Evolutionary conservation across 2,888 invertebrate species (phyloP), one percentile per base, ranked within the genome.

Genomic region (Agrotis puta): DNA sequence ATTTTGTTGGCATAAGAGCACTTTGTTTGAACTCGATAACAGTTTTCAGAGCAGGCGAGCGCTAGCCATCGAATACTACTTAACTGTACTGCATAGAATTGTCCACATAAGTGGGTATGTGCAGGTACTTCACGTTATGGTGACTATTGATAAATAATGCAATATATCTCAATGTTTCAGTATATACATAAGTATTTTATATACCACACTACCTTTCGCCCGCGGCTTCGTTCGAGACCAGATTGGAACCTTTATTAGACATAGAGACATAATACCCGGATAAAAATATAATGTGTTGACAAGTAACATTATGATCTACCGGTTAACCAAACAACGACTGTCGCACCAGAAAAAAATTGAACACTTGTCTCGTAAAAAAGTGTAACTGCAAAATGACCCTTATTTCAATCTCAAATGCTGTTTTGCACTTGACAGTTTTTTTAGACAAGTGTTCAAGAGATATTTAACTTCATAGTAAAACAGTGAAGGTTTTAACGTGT

Each of bases 1-100:
- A 83, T 82, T 82, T 82, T 83, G 81, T 77, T 77, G 77, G 53
- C 63, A 64, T 75, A 70, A 75, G 79, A 82, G 80, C 82, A 82
- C 74, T 79, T 82, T 82, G 82, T 80, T 79, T 81, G 79, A 79
- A 79, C 79, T n/a, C 74, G 74, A 64, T 70, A 81, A 81, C 70
- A 82, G 70, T 74, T 70, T 82, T 59, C 66, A 74, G 67, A 63
- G 67, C 56, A 71, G 22, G 72, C 53, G 65, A 54, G 51, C 50
- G 33, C 57, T 76, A 64, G 50, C 56, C 67, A 43, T 43, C 22
- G 48, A 22, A 64, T n/a, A 47, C 43, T 57, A 22, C n/a, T n/a
- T n/a, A n/a, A n/a, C 47, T 18, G 61, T n/a, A 39, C 39, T 39
- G 39, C n/a, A n/a, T n/a, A n/a, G n/a, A n/a, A n/a, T n/a, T n/a